Base-by-base conservation (phyloP, 1,140 invertebrate species). In the Panulirus ornatus region DNA sequence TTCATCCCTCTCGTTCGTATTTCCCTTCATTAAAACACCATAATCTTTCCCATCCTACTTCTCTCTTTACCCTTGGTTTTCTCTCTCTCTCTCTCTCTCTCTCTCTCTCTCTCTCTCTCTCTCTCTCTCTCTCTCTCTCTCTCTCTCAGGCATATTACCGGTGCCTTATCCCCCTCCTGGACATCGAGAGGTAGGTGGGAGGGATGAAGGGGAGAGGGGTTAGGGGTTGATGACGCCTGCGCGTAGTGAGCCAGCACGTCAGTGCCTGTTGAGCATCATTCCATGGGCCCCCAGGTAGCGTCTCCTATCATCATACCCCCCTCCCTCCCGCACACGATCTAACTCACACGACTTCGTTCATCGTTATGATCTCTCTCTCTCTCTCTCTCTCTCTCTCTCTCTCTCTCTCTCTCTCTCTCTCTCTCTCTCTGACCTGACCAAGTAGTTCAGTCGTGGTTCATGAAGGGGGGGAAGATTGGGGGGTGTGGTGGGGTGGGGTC, bases 341-440 rank as follows among this genome's bases (percentile, higher is more conserved):
- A n/a, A n/a, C n/a, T n/a, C n/a, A n/a, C n/a, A n/a, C n/a, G n/a
- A n/a, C n/a, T n/a, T n/a, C n/a, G n/a, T n/a, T n/a, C n/a, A n/a
- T n/a, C n/a, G n/a, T n/a, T n/a, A n/a, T n/a, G n/a, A n/a, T 54
- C 51, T 54, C 51, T 54, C 51, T 54, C 9, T 54, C 51, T 54
- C 51, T 54, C 9, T 54, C 51, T 54, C 9, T 54, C 51, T 54
- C 9, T 54, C 71, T 73, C 71, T 73, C 71, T 73, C 71, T 73
- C 71, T 73, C 71, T 73, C 71, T 73, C n/a, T 73, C 71, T 73
- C 71, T 73, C 71, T 73, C 71, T 73, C 71, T 73, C 71, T 73
- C 71, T 73, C 71, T 73, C 71, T 73, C 71, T 73, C 71, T 73
- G 19, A 30, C 34, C 34, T 27, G 19, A 16, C 58, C 1, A 27